These are phyloP conservation scores for Oophaga pumilio DNA, from an alignment of 2,113 vertebrate genomes.

Conservation along the genomic window DNA sequence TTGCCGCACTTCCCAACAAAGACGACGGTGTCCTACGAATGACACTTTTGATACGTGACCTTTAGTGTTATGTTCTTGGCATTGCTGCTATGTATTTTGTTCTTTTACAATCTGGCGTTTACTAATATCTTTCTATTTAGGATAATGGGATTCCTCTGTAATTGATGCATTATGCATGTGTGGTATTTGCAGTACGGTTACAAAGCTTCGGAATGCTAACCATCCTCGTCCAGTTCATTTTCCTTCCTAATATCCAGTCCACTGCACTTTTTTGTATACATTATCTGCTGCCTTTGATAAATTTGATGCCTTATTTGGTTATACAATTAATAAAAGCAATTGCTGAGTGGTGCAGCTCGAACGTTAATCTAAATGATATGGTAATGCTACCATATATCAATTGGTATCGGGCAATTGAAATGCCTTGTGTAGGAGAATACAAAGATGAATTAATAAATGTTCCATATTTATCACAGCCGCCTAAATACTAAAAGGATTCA, in stretches of 20 bases:
- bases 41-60: neutral
- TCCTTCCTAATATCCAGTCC: conserved; percentile 61
- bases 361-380: conserved; percentile 77
- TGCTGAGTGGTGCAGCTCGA: conserved; percentile 68
- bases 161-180: conserved; percentile 46
- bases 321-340: conserved; percentile 72
- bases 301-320: conserved; percentile 71
- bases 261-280: conserved; percentile 44
- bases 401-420: conserved; percentile 67
- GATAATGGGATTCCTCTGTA: conserved; percentile 35
- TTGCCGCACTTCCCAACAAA: neutral
- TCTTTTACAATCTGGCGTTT: neutral
- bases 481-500: conserved; percentile 71
- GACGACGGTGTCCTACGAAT: neutral
- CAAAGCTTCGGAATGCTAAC: conserved; percentile 18
- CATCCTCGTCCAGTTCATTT: neutral
- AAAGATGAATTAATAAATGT: conserved; percentile 73
- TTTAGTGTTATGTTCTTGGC: neutral
- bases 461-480: conserved; percentile 67
- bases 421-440: conserved; percentile 71
- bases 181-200: conserved; percentile 35
- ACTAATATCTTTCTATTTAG: conserved; percentile 35
- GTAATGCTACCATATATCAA: conserved; percentile 75
- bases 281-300: conserved; percentile 59
- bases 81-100: neutral